Evolutionary conservation across 2,797 vertebrate genomes (phyloP), one percentile per base, ranked within the genome.

Genomic region (Sebastes cheni): DNA sequence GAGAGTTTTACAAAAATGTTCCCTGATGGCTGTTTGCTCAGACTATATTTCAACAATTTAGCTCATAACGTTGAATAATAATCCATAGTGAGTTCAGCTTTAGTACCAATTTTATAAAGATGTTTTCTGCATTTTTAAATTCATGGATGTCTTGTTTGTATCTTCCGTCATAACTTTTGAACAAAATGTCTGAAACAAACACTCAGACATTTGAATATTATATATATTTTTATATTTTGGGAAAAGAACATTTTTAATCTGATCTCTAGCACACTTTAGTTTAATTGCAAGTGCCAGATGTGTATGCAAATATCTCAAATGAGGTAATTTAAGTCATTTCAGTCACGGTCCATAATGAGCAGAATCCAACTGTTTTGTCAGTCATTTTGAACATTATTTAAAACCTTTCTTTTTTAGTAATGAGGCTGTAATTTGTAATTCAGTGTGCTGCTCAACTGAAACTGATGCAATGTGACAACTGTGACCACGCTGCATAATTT

Each of bases 401-500:
- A 12, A 67, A 42, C n/a, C 34, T 52, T n/a, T 62, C 20, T 27
- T 59, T 42, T 6, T 42, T n/a, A 50, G 16, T 67, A 65, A 75
- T 68, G 32, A 72, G 55, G 4, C 2, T 50, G 46, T 72, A 7
- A 72, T 65, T 78, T 68, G 29, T 68, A 13, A 73, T 59, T 59
- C 50, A 30, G 14, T 8, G 20, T 39, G 27, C 72, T 30, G 52
- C 73, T 18, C 2, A 6, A 25, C 58, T 29, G 32, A 67, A 68
- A 66, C 62, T 25, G 60, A 72, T 75, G 73, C 74, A 79, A 67
- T 55, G 68, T 81, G 68, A 56, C 77, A 79, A 30, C 68, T 76
- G 79, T 64, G 67, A 82, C 62, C n/a, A 8, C 73, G 1, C 80
- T 68, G 83, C 75, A 67, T 78, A 39, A 83, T 70, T 88, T 83